phyloP scores from a whole-genome alignment of 2,113 vertebrate genomes.

The Nycticryphes semicollaris region DNA sequence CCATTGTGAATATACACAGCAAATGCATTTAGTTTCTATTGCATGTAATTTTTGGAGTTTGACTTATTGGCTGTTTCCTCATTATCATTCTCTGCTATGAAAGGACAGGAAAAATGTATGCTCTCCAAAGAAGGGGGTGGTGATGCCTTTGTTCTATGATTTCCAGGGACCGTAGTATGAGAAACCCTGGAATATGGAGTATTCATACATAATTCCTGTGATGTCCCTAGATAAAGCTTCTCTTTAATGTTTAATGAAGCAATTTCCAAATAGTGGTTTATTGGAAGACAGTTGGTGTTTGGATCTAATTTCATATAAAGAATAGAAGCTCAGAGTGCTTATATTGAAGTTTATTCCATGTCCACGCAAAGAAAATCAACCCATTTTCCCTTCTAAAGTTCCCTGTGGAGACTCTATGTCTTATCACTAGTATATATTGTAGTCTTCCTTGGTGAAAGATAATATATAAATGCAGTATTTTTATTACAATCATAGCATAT shows the following conservation, averaged over 20 bases:
- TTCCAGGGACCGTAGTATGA: background rate
- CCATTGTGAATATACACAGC: background rate
- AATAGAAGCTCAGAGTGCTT: background rate
- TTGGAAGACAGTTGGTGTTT: background rate
- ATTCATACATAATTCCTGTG: background rate
- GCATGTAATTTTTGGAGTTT: background rate
- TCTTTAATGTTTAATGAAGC: background rate
- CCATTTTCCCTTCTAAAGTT: background rate
- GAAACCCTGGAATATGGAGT: background rate
- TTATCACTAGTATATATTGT: background rate
- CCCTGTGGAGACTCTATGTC: background rate
- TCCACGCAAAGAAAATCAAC: background rate
- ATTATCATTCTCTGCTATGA: background rate
- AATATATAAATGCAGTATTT: background rate
- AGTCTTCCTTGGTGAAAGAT: background rate
- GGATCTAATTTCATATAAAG: background rate
- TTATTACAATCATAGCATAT: background rate
- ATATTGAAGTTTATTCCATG: background rate
- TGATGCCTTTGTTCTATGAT: background rate
- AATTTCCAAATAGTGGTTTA: background rate
- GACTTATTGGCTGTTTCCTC: background rate
- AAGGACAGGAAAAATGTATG: background rate
- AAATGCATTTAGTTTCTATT: background rate
- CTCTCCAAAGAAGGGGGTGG: background rate
- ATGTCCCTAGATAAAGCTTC: background rate